Base-by-base conservation (phyloP, 2,888 invertebrate genomes). In the Criorhina ranunculi region DNA sequence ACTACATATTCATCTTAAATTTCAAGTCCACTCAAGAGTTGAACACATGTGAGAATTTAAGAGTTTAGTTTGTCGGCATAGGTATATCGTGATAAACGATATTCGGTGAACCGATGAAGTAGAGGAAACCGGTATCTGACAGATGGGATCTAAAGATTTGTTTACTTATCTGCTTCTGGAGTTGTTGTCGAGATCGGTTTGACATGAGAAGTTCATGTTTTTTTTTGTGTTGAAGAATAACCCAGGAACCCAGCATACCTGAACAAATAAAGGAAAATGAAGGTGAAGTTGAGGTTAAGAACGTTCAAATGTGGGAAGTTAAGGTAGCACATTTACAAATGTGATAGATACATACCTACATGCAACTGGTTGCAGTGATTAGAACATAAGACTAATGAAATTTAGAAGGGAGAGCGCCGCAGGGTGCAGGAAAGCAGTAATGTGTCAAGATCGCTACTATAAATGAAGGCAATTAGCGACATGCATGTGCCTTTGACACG, bases 81-180 rank as follows among this genome's bases (percentile, higher is more conserved):
- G n/a, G n/a, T n/a, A n/a, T n/a, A n/a, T 62, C 17, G 33, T 62
- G 35, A 70, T 40, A 31, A 44, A 69, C 31, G 42, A 67, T 44
- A 31, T 33, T 24, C 53, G 53, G 75, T 66, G 66, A 66, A 51
- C 19, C 33, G 37, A 64, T 49, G 37, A 49, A 46, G 62, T 33
- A 17, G 44, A n/a, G n/a, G 37, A 49, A 72, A 72, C 64, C 35
- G 66, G 64, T 66, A 57, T 76, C 35, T 1, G 44, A n/a, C 8
- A 4, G 7, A 31, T 49, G 44, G 40, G n/a, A 59, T 60, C 37
- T 62, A 3, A n/a, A 46, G 49, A 44, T 31, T 67, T 73, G 51
- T 77, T 73, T 60, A 31, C 12, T 11, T 60, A 62, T 64, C 57
- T 35, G 76, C 81, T 81, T 76, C 69, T 76, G 76, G 57, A 67